Evolutionary conservation across 2,888 invertebrate species (phyloP), one percentile per base, ranked within the genome.

Genomic region (Operophtera brumata): DNA sequence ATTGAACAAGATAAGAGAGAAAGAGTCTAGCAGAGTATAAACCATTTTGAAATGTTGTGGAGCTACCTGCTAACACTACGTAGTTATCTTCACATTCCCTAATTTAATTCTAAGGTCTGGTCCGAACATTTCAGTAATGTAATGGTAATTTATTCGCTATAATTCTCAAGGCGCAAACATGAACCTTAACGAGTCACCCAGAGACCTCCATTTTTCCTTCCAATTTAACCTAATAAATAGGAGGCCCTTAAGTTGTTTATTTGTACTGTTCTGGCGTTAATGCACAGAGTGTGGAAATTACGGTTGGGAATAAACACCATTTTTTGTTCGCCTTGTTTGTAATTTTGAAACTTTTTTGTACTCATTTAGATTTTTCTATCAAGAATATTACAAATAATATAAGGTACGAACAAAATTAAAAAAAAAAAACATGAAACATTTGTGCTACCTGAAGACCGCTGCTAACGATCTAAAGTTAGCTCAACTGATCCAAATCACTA

Each of bases 101-200:
- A 39, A 49, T 30, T 46, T 36, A 54, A 47, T 39, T 43, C 26
- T 26, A 46, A 40, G 26, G 34, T 8, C 40, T 26, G 10, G 47
- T 50, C 43, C 47, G 25, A 45, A 35, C 48, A 28, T 48, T 64
- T 61, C 58, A 57, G 64, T 66, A 67, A 69, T 65, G 62, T 64
- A 80, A 82, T 81, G 81, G 75, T 78, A 84, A 84, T 82, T 71
- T 82, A 84, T 83, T 74, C 80, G 62, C 73, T 68, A 77, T 79
- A 79, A 77, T 74, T 80, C 80, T 71, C 62, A 39, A 59, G 63
- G 69, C 66, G 69, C 66, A 68, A 77, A 75, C 75, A 73, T 62
- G 66, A 59, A 46, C 73, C 70, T 65, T 82, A 82, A 78, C 77
- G 77, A 79, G 77, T 60, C 67, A 69, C 70, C 63, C 40, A 42